Evolutionary conservation across 2,888 invertebrate species (phyloP).

Genomic region (Mimas tiliae): DNA sequence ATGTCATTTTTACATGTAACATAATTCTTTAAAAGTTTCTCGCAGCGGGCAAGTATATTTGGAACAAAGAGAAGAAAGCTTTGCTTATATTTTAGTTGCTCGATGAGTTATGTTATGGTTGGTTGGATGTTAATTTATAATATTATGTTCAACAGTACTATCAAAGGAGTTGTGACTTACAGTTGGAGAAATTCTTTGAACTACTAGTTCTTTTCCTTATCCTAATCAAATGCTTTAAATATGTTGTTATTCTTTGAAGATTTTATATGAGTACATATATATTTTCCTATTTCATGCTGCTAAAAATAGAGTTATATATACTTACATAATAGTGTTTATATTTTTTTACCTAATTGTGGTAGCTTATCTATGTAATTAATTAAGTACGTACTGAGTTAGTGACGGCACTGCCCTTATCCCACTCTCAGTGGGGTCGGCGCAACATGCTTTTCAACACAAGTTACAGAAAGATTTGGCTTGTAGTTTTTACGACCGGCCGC

Average conservation of each 20-base stretch:
- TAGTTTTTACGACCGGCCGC: too few species aligned
- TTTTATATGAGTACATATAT: not conserved
- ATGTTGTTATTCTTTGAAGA: not conserved
- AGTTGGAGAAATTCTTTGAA: constrained; percentile 15
- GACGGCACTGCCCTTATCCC: too few species aligned
- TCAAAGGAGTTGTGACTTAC: constrained; percentile 5
- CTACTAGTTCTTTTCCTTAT: constrained; percentile 9
- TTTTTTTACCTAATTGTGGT: too few species aligned
- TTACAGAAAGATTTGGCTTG: too few species aligned
- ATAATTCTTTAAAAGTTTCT: constrained; percentile 68
- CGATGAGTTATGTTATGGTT: constrained; percentile 44
- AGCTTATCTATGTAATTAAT: too few species aligned
- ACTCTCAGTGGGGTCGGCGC: too few species aligned
- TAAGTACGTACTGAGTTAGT: too few species aligned
- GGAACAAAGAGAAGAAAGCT: constrained; percentile 49
- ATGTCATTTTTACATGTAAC: constrained; percentile 70
- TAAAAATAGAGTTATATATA: too few species aligned
- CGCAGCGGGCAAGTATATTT: constrained; percentile 55
- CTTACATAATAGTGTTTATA: too few species aligned
- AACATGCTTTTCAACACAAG: too few species aligned
- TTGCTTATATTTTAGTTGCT: constrained; percentile 37
- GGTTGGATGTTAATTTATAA: constrained; percentile 41
- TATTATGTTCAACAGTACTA: constrained; percentile 6
- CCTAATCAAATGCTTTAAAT: not conserved
- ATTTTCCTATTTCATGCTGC: not conserved